Conservation (phyloP, 2,888 invertebrate genomes). For the Synergus itoensis region DNA sequence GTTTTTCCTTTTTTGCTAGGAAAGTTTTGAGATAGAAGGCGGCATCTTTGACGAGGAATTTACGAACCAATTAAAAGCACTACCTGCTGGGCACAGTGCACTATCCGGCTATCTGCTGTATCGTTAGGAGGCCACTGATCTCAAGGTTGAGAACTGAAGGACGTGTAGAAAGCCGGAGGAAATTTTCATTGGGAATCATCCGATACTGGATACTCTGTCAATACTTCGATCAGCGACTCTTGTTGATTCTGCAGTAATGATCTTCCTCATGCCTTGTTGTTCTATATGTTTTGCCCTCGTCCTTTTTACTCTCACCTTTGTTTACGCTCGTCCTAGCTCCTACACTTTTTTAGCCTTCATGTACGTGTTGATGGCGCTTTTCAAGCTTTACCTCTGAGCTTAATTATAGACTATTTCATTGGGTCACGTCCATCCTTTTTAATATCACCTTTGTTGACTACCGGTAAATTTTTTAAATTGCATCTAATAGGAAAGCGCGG, state of each 20-base stretch:
- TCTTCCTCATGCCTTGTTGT: conserved; percentile 1
- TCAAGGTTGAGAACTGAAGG: conserved; percentile 38
- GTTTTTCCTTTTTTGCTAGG: background rate
- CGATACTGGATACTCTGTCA: conserved; percentile 4
- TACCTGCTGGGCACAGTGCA: conserved; percentile 30
- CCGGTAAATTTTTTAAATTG: background rate
- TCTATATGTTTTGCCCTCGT: background rate
- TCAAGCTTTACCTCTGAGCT: background rate
- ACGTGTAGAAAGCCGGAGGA: conserved; percentile 31
- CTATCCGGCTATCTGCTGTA: background rate
- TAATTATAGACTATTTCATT: background rate
- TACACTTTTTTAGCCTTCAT: background rate
- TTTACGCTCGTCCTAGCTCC: background rate
- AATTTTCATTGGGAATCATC: conserved; percentile 32
- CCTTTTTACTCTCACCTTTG: conserved; percentile 30
- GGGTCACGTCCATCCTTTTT: background rate
- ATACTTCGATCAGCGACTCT: conserved; percentile 8
- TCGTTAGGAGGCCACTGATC: conserved; percentile 37
- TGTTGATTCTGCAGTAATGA: conserved; percentile 5
- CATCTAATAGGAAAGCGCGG: background rate
- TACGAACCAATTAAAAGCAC: conserved; percentile 42
- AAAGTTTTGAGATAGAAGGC: conserved; percentile 40
- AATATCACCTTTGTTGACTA: background rate
- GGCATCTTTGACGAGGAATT: conserved; percentile 39
- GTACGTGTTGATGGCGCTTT: background rate